Conservation (phyloP, 2,888 invertebrate species). For the Thereva unica region DNA sequence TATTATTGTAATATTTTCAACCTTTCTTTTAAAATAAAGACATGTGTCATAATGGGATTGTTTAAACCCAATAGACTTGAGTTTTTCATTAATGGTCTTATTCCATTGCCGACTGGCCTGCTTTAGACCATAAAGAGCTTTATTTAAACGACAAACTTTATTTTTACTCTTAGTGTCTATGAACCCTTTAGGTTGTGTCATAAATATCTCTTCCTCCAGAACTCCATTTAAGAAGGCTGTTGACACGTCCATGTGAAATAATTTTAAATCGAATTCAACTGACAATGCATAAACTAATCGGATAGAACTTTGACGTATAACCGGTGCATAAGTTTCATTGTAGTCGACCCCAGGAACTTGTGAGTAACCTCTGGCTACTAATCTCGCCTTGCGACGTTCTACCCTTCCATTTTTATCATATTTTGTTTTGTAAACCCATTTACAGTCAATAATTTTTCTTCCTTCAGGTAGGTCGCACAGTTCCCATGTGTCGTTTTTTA, state of each 20-base stretch:
- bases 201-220: constrained; percentile 30
- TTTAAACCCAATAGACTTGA: background rate
- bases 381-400: constrained; percentile 18
- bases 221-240: constrained; percentile 39
- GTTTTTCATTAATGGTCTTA: background rate
- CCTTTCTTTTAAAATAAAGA: constrained; percentile 1
- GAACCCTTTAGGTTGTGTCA: constrained; percentile 32
- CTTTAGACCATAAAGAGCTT: constrained; percentile 1
- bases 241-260: constrained; percentile 37
- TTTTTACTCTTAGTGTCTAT: background rate
- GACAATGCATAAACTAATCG: constrained; percentile 34
- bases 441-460: constrained; percentile 8
- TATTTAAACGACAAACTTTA: background rate
- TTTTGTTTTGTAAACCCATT: background rate
- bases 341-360: constrained; percentile 35
- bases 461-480: constrained; percentile 15
- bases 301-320: constrained; percentile 33
- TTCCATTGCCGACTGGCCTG: too few species aligned
- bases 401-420: background rate
- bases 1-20: constrained; percentile 1
- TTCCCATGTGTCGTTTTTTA: constrained; percentile 29
- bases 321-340: constrained; percentile 36
- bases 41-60: background rate
- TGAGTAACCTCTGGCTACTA: constrained; percentile 39
- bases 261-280: constrained; percentile 33